phyloP scores from a whole-genome alignment of 2,113 vertebrate genomes.

The Pagrus major region DNA sequence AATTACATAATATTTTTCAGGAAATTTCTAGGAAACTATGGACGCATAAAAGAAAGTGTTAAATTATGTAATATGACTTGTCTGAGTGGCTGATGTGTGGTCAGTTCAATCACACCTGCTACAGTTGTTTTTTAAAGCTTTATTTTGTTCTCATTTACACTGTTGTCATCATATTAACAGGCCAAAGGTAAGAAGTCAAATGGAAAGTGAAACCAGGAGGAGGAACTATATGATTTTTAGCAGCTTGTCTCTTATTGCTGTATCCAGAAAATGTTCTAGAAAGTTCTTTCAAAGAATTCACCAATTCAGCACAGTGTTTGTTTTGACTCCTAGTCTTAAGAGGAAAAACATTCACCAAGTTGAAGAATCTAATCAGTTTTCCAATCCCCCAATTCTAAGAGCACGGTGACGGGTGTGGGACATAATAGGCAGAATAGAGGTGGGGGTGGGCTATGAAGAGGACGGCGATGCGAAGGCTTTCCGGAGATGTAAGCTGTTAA shows the following conservation, averaged over 20 bases:
- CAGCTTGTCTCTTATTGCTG: neutral
- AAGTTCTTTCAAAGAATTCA: neutral
- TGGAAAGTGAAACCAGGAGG: neutral
- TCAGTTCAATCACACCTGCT: too few species aligned
- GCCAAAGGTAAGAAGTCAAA: neutral
- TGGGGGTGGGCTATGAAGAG: slow-evolving; percentile 1
- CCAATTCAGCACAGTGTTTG: neutral
- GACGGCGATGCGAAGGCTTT: slow-evolving; percentile 25
- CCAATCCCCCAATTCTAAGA: neutral
- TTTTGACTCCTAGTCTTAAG: slow-evolving; percentile 1
- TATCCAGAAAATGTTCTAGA: neutral
- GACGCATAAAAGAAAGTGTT: too few species aligned
- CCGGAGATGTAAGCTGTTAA: slow-evolving; percentile 70
- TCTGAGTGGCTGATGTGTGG: neutral
- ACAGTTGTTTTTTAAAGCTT: neutral
- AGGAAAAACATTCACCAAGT: neutral
- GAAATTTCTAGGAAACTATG: too few species aligned
- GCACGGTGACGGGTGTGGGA: neutral
- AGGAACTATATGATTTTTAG: neutral
- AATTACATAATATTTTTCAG: neutral
- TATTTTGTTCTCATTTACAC: neutral
- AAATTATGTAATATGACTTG: neutral
- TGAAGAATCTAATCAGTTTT: neutral
- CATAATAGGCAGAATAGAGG: neutral
- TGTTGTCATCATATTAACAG: neutral